Percentiles rank a stretch among this genome's conserved stretches.
These are phyloP conservation scores for Polypterus bichir DNA, from an alignment of 2,113 vertebrate species.

Conservation along the genomic window DNA sequence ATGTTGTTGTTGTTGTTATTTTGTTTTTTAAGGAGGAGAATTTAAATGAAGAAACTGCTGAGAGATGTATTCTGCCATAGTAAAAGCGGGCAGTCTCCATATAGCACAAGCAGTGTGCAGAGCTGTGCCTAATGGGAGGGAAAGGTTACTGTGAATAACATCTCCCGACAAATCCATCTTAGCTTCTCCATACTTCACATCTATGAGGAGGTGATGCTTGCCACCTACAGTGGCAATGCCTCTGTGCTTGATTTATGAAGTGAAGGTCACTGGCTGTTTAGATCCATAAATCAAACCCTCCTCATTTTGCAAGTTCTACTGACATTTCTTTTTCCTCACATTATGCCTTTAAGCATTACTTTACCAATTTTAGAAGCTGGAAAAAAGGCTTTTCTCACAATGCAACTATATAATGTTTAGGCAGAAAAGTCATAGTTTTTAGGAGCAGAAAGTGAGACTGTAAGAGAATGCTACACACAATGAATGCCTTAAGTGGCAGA, in stretches of 20 bases:
- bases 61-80: not conserved
- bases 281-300: slow-evolving; percentile 1
- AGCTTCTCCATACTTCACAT: not conserved
- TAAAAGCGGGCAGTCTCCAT: not conserved
- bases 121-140: not conserved
- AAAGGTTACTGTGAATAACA: slow-evolving; percentile 3
- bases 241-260: slow-evolving; percentile 3
- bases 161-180: not conserved
- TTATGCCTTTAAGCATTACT: too few relatives aligned
- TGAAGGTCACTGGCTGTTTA: not conserved
- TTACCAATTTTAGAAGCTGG: too few relatives aligned
- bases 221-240: not conserved
- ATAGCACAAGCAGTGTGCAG: not conserved
- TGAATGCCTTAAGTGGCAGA: too few relatives aligned
- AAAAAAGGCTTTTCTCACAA: too few relatives aligned
- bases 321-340: too few relatives aligned
- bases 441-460: too few relatives aligned
- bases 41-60: not conserved
- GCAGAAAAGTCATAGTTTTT: too few relatives aligned
- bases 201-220: not conserved
- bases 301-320: too few relatives aligned
- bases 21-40: too few relatives aligned
- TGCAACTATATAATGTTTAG: too few relatives aligned
- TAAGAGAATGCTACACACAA: too few relatives aligned
- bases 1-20: too few relatives aligned